phyloP scores from a whole-genome alignment of 2,888 invertebrate species.

The Villa cingulata region DNA sequence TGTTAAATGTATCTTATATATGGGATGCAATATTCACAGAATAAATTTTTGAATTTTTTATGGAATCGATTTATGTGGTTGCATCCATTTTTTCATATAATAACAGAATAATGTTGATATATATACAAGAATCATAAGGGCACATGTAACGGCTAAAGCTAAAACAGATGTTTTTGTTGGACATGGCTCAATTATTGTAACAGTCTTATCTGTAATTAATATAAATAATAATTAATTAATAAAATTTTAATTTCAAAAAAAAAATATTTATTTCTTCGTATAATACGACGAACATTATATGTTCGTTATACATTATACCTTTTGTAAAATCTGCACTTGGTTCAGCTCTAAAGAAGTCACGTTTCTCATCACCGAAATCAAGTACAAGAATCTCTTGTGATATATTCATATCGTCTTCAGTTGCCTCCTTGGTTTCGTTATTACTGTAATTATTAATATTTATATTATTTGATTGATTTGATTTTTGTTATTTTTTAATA shows the following conservation, averaged over 20 bases:
- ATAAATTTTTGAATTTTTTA: constrained; percentile 27
- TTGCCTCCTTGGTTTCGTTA: constrained; percentile 44
- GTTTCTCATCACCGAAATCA: constrained; percentile 84
- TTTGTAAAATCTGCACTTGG: constrained; percentile 60
- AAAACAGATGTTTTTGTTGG: constrained; percentile 86
- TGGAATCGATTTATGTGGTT: constrained; percentile 68
- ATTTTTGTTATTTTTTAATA: background rate
- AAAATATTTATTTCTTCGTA: too few species aligned
- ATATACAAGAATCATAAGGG: constrained; percentile 74
- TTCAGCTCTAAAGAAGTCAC: constrained; percentile 64
- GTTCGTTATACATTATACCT: too few species aligned
- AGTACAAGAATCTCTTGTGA: constrained; percentile 87
- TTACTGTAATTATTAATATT: constrained; percentile 18
- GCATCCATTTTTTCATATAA: constrained; percentile 85
- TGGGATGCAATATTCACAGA: background rate
- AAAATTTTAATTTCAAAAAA: too few species aligned
- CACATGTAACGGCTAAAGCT: constrained; percentile 80
- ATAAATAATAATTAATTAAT: background rate
- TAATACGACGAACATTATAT: too few species aligned
- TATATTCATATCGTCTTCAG: constrained; percentile 64
- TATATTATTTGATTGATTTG: background rate
- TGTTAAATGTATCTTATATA: too few species aligned
- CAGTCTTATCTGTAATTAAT: constrained; percentile 58
- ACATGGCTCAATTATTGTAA: constrained; percentile 80
- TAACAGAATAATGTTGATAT: constrained; percentile 85